Base-by-base conservation (phyloP, 2,797 vertebrate genomes). In the Cyprinella venusta region DNA sequence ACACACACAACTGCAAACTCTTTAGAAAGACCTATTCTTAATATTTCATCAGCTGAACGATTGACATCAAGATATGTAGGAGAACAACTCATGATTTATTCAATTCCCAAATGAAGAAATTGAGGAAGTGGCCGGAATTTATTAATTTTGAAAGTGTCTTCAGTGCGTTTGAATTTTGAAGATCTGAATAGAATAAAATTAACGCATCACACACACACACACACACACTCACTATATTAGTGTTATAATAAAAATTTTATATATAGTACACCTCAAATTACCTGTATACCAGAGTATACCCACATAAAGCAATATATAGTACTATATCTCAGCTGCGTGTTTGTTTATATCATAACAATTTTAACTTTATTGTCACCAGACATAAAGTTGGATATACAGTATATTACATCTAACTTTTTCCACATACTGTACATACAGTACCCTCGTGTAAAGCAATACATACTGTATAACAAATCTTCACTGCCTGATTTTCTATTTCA, bases 121-220 rank as follows among this genome's bases (percentile, higher is more conserved):
- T 30, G 38, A 54, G 50, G 12, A 75, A 56, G 50, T 24, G 10
- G 19, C 71, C 8, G 12, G 19, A 56, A 74, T 56, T 21, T 8
- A 36, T 74, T 38, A 8, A 36, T 56, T 74, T 18, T 70, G 15
- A 70, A 70, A 70, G 42, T 0, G 2, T 69, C 12, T 45, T 48
- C 16, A 21, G 65, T 63, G 65, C 45, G 0, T 72, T 33, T 76
- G n/a, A 21, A 26, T 72, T 82, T 69, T 75, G 71, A 30, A 75
- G 72, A 74, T 21, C 26, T 79, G 42, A 86, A 80, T 56, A 70
- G 71, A 54, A 83, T 83, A 76, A 86, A 86, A 79, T 18, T 40
- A 15, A 67, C 3, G 2, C 40, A 50, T 40, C 56, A 4, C 21
- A 40, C 36, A 82, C 61, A 59, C 26, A 54, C 45, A 54, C 48